A percentile compares a stretch with the other conserved stretches of the same genome.
These are phyloP conservation scores for Lerema accius DNA, from an alignment of 1,140 invertebrate genomes.

Conservation along the genomic window DNA sequence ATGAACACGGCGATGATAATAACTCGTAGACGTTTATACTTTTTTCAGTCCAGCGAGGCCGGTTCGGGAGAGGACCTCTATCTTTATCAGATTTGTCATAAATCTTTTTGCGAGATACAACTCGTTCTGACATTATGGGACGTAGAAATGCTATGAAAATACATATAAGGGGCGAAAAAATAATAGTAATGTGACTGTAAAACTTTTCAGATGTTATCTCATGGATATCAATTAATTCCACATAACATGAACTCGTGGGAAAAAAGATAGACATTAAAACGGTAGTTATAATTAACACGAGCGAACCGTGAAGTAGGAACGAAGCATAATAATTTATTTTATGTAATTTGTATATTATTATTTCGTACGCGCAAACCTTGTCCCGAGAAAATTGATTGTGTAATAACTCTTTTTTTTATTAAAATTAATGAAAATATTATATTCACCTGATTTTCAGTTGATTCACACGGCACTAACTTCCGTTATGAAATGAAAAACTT, in stretches of 20 bases:
- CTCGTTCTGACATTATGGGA: neutral
- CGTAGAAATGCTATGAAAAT: neutral
- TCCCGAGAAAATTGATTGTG: neutral
- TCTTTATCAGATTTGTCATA: conserved; percentile 16
- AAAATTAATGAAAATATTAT: neutral
- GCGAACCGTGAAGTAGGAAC: conserved; percentile 9
- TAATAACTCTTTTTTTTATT: neutral
- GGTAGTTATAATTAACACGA: conserved; percentile 18
- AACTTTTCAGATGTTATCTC: conserved; percentile 27
- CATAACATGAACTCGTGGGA: conserved; percentile 44
- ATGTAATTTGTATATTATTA: neutral
- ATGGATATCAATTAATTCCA: conserved; percentile 40
- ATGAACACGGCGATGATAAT: conserved; percentile 1
- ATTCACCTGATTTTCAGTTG: neutral
- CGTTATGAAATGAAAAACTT: neutral
- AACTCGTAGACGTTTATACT: neutral
- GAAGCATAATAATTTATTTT: neutral
- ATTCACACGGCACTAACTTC: neutral
- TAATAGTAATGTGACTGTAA: neutral
- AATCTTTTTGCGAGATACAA: conserved; percentile 10
- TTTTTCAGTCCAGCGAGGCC: conserved; percentile 1
- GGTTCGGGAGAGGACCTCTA: neutral
- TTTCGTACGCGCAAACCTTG: neutral
- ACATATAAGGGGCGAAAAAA: conserved; percentile 1
- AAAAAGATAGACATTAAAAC: conserved; percentile 32